Evolutionary conservation across 2,113 vertebrate species (phyloP), one percentile per base, ranked within the genome.

Genomic region (Silurus glanis): DNA sequence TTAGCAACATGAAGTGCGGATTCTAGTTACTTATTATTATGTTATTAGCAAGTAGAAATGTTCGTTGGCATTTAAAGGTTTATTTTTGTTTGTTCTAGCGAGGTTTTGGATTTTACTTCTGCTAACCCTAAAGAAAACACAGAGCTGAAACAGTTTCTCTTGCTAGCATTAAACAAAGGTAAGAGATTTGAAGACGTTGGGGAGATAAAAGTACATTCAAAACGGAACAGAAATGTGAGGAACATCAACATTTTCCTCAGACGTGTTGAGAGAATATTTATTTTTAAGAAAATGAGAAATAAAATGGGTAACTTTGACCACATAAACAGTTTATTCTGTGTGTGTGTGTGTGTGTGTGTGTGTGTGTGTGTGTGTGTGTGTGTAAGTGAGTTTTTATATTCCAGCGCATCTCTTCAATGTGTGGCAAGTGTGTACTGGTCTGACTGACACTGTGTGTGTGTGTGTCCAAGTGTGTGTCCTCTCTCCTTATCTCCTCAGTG

Each of bases 401-500:
- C 14, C 66, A 28, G n/a, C 1, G 25, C 25, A 69, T n/a, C 66
- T 69, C 25, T 37, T 1, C 17, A 6, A 5, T 64, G 66, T 69
- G 66, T 69, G 66, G 25, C 12, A 13, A 37, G 66, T 69, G 66
- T 69, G 66, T 69, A 25, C 37, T 72, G 76, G 55, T 9, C 45
- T 75, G 53, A 25, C 23, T 12, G 28, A 75, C 53, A 53, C 4
- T 16, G 21, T 59, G 37, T 49, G 14, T 12, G 16, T 16, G 17
- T 12, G 0, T 72, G 28, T 45, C 13, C 56, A 58, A 58, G 13
- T 45, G 28, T 67, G 75, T 89, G 83, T 85, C 49, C 66, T 74
- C 23, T 16, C 80, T 61, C 62, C 80, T 88, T 86, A 88, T 85
- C 84, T 80, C 82, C 69, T 53, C 45, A 28, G 12, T 53, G 79